Base-by-base conservation (phyloP, 1,140 invertebrate genomes). In the Mamestra configurata region DNA sequence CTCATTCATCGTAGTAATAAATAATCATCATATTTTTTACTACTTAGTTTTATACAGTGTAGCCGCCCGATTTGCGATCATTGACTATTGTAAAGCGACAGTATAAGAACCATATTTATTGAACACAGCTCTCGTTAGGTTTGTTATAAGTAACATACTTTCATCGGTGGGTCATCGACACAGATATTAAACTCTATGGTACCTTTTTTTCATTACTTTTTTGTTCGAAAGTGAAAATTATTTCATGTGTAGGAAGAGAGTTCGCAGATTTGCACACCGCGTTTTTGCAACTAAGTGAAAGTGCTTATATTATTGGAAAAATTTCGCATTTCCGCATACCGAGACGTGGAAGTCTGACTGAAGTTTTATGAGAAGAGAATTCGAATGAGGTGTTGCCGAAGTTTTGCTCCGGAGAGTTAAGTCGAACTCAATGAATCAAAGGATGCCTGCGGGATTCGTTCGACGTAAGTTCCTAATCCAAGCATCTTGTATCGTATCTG, bases 111-210 rank as follows among this genome's bases (percentile, higher is more conserved):
- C 49, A 84, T 71, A 83, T 84, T 73, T 57, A 59, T 83, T 68
- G 71, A 10, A 53, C 13, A 40, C 18, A 18, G 27, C 61, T 76
- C 70, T 40, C 20, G 51, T 79, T 59, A 46, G 53, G 18, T 51
- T 77, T 76, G 61, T 76, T 73, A 53, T 55, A n/a, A 37, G 57
- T 81, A 77, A 73, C 78, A 82, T 77, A 85, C 81, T 85, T 85
- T 89, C 71, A 80, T 84, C 82, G 73, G 55, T 86, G 72, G 86
- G 88, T 88, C 86, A 88, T 66, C 82, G 88, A 81, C 84, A 84
- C 82, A 81, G 80, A 82, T 84, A 78, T 61, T 70, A 80, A 78
- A 77, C 55, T 77, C 78, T 73, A 82, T 79, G 72, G 77, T 59
- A 46, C 46, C 61, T 79, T 81, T 49, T 85, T 81, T 78, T 84